A percentile compares a stretch with the other conserved stretches of the same genome.
phyloP scores from a whole-genome alignment of 2,797 vertebrate genomes.

The Sebastes trivittatus region DNA sequence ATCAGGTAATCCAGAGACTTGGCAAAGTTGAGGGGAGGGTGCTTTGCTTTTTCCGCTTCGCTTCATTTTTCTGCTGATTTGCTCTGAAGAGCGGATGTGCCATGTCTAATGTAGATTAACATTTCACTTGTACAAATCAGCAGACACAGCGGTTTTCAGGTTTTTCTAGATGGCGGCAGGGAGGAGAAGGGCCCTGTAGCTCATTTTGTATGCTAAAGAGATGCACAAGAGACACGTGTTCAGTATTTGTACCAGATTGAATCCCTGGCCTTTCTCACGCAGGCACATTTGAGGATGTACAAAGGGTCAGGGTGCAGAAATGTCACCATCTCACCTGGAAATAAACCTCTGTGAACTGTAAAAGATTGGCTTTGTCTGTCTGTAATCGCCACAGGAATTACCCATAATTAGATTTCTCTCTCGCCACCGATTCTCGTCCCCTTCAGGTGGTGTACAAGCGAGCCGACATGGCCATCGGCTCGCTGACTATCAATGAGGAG shows the following conservation, averaged over 20 bases:
- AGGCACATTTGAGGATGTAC: constrained; percentile 15
- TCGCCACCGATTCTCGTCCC: constrained; percentile 11
- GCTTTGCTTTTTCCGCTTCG: constrained; percentile 50
- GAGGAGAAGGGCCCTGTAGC: constrained; percentile 12
- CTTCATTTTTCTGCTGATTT: constrained; percentile 77
- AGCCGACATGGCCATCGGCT: constrained; percentile 94
- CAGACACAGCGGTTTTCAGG: constrained; percentile 71
- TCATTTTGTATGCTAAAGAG: constrained; percentile 68
- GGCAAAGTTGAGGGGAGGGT: constrained; percentile 60
- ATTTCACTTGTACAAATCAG: constrained; percentile 75
- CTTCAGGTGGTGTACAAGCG: constrained; percentile 91
- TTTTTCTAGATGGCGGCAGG: constrained; percentile 43
- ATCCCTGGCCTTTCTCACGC: constrained; percentile 23
- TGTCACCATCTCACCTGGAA: constrained; percentile 36
- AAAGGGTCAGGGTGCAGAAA: constrained; percentile 41
- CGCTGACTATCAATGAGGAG: constrained; percentile 94
- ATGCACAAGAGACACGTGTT: constrained; percentile 55
- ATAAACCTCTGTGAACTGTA: constrained; percentile 14
- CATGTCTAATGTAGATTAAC: constrained; percentile 81
- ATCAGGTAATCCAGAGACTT: constrained; percentile 78
- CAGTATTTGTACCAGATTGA: constrained; percentile 44
- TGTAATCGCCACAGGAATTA: background rate
- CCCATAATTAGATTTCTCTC: constrained; percentile 28
- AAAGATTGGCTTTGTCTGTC: constrained; percentile 23
- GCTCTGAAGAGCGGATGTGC: constrained; percentile 73